Base-by-base conservation (phyloP, 2,113 vertebrate species). In the Mustelus asterias region DNA sequence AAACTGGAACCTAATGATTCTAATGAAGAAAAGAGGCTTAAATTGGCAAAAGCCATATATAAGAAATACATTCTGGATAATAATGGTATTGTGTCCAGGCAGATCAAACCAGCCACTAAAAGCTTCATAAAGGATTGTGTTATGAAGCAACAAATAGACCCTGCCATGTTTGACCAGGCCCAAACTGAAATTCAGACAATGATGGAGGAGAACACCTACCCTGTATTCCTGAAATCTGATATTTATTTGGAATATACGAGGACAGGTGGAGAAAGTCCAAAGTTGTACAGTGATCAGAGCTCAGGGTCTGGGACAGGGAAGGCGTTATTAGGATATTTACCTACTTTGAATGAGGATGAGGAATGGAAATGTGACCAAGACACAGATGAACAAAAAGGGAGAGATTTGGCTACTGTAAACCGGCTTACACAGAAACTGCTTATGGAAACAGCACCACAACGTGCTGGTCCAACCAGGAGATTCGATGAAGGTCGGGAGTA, bases 131-230 rank as follows among this genome's bases (percentile, higher is more conserved):
- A 98, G 97, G 99, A 99, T 97, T 99, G 98, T 24, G 98, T 99
- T 96, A 96, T 98, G 97, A 98, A 97, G 97, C 98, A 98, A 96
- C 98, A 98, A 96, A 98, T 99, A 4, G 99, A 99, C 96, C 98
- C 98, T 0, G 99, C 98, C 90, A 99, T 99, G 98, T 99, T 99
- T 60, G 99, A 99, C 97, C 99, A 99, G 98, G 99, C 99, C 95
- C 99, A 99, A 97, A 99, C 98, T 0, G 99, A 99, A 97, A 98
- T 99, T 96, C 99, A 99, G 97, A 97, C 98, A 76, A 97, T 98
- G 97, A 99, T 99, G 97, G 99, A 99, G 97, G 99, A 99, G 96
- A 99, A 99, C 97, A 99, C 98, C 80, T 99, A 99, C 96, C 99
- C 99, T 63, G 97, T 99, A 78, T 99, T 99, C 97, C 98, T 99